Evolutionary conservation across 2,888 invertebrate species (phyloP), one percentile per base, ranked within the genome.

Genomic region (Linyphia triangularis): DNA sequence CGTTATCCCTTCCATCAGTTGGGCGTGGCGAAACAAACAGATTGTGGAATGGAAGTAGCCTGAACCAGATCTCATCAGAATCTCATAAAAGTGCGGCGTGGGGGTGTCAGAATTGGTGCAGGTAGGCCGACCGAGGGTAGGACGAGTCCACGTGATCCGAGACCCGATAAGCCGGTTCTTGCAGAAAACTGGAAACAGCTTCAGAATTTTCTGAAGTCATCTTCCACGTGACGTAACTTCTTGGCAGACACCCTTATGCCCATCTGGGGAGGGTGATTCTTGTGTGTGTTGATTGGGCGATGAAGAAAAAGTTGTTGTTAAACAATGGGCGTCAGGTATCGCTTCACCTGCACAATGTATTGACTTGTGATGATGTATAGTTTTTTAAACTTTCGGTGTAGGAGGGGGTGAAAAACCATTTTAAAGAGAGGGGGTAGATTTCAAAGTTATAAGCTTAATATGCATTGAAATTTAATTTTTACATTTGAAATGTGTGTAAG

Each of bases 111-210:
- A 10, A 70, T 79, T 51, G 57, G 57, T 28, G 19, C 43, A 37
- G 61, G 70, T 40, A 43, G 72, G 72, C 22, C 72, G 82, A 61
- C 30, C 22, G 37, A 61, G 61, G 61, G 85, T 69, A 69, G 84
- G 73, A 65, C 67, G 69, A 51, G 37, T 61, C 59, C 85, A 79
- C 85, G 79, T 79, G 72, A 85, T 85, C n/a, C 4, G n/a, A 40
- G 33, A 85, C 85, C 33, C 79, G 85, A 85, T 85, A 85, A 85
- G 79, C 85, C 79, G 85, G 79, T 85, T 85, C 72, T 79, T 10
- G 19, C 51, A 13, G 13, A 67, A 84, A 84, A 75, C 75, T 69
- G 67, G 67, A 84, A 75, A 84, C 75, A 28, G 30, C 73, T 73
- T 73, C 57, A 57, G n/a, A n/a, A n/a, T n/a, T n/a, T 30, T 57